phyloP scores from a whole-genome alignment of 92 coral and sea anemone genomes.

The Scolanthus callimorphus region DNA sequence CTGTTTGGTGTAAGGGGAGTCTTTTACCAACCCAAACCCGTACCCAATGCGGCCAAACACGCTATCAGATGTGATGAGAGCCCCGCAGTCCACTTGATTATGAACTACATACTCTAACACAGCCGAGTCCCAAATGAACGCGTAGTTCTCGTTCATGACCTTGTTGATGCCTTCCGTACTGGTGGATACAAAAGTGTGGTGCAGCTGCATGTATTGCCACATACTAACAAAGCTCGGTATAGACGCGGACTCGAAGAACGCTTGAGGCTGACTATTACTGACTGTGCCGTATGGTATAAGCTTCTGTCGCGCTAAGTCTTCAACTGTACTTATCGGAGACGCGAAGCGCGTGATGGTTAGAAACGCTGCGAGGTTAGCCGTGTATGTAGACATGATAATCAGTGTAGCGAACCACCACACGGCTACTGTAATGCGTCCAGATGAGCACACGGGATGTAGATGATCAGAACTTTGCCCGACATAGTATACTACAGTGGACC shows the following conservation, averaged over 20 bases:
- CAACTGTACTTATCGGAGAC: slow-evolving; percentile 59
- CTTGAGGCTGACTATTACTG: slow-evolving; percentile 63
- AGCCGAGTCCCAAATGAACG: slow-evolving; percentile 92
- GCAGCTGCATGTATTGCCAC: slow-evolving; percentile 91
- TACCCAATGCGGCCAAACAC: slow-evolving; percentile 74
- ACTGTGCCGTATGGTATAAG: slow-evolving; percentile 80
- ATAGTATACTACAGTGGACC: slow-evolving; percentile 71
- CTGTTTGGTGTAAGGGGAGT: slow-evolving; percentile 72
- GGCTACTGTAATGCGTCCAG: slow-evolving; percentile 79
- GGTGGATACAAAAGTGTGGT: slow-evolving; percentile 45
- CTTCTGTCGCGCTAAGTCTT: slow-evolving; percentile 76
- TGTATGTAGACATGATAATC: slow-evolving; percentile 75
- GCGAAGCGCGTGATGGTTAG: slow-evolving; percentile 66
- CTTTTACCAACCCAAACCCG: slow-evolving; percentile 81
- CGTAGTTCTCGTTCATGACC: slow-evolving; percentile 57
- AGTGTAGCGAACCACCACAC: slow-evolving; percentile 88
- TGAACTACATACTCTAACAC: slow-evolving; percentile 59
- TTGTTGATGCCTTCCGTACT: slow-evolving; percentile 54
- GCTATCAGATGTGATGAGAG: slow-evolving; percentile 60
- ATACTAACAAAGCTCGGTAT: slow-evolving; percentile 71
- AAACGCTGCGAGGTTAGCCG: slow-evolving; percentile 87
- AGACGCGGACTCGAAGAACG: slow-evolving; percentile 67
- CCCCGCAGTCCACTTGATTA: slow-evolving; percentile 50
- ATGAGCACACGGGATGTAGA: slow-evolving; percentile 69
- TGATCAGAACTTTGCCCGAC: slow-evolving; percentile 85